Evolutionary conservation across 92 coral and sea anemone species (phyloP).

Genomic region (Pocillopora meandrina): DNA sequence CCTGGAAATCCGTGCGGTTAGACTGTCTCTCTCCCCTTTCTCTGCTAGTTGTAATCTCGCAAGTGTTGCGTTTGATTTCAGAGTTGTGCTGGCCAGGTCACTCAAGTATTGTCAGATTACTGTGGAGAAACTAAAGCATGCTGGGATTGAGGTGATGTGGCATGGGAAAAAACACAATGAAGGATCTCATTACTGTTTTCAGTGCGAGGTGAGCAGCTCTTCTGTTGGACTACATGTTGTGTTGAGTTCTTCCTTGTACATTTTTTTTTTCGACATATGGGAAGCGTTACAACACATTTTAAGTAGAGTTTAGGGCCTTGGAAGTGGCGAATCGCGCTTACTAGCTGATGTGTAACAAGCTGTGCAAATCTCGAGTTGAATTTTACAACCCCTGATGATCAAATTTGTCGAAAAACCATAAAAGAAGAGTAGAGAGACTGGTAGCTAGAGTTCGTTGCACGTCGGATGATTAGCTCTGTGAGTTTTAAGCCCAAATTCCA

Average conservation of each 20-base stretch:
- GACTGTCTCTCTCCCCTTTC: too few species aligned
- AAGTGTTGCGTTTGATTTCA: constrained; percentile 23
- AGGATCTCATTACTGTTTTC: constrained; percentile 91
- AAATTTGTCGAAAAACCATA: too few species aligned
- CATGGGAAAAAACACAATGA: constrained; percentile 92
- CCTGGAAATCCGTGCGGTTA: neutral
- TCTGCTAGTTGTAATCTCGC: neutral
- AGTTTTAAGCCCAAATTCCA: too few species aligned
- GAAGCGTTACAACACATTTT: too few species aligned
- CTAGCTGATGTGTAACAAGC: too few species aligned
- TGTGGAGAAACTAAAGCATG: constrained; percentile 76
- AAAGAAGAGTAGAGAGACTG: too few species aligned
- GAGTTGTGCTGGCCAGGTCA: constrained; percentile 83
- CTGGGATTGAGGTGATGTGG: constrained; percentile 85
- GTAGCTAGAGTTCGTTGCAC: too few species aligned
- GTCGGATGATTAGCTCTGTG: too few species aligned
- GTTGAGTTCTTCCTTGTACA: neutral
- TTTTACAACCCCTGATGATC: too few species aligned
- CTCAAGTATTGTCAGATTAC: constrained; percentile 89
- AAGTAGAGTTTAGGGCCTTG: too few species aligned
- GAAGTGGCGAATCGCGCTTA: too few species aligned
- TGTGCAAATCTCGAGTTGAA: too few species aligned
- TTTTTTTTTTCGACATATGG: neutral
- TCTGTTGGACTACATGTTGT: neutral
- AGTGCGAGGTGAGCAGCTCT: constrained; percentile 77